Base-by-base conservation (phyloP, 2,113 vertebrate species). In the Phocoena phocoena region DNA sequence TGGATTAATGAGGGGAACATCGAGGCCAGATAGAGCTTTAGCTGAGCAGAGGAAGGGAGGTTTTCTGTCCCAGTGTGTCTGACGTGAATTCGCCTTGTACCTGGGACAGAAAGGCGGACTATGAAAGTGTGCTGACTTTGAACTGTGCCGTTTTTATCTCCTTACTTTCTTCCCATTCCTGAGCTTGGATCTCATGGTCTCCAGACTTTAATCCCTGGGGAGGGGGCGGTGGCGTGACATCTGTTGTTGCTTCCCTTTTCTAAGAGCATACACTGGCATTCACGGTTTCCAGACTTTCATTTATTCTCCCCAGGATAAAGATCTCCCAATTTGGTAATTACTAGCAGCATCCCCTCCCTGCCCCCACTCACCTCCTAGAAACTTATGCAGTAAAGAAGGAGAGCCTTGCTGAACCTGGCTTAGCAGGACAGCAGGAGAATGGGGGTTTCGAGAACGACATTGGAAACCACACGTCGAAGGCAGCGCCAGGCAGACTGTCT, bases 401-500 rank as follows among this genome's bases (percentile, higher is more conserved):
- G 70, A 44, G 8, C 6, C 3, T 36, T 2, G 1, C n/a, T 33
- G 65, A 76, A 12, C 9, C 65, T 20, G 33, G 44, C 60, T 93
- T 70, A 55, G 55, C 8, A 82, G 47, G 36, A 87, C 44, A 89
- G 58, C 7, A 87, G 36, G 58, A 23, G 50, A 28, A 25, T 2
- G 63, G 3, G 23, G 26, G 71, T 2, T 79, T 70, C 25, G 28
- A 95, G 41, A 53, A 74, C 0, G 60, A 84, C 84, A 77, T 94
- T 93, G 88, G 77, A 77, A 93, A 63, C 77, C 68, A 5, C 9
- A 4, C 23, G 20, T 71, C 12, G 23, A 86, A 88, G 77, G 26
- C 53, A 47, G 80, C 0, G 5, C 76, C 76, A 84, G 90, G 92
- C 81, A 94, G 93, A 86, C 53, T 82, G 79, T 77, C 96, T 88